Base-by-base conservation (phyloP, 2,888 invertebrate genomes). In the Agonopterix alstromeriana region DNA sequence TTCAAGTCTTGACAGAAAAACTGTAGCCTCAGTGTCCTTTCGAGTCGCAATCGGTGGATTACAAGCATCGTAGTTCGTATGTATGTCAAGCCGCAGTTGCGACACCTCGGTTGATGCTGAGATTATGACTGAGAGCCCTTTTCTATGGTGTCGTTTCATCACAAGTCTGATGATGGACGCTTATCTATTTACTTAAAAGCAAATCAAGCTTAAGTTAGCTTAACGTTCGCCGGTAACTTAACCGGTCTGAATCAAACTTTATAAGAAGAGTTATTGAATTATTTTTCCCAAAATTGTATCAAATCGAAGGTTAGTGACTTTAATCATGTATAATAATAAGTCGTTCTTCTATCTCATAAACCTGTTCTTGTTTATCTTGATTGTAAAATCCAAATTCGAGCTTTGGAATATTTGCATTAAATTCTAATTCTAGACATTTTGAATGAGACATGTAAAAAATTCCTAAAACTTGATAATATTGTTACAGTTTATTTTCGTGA, bases 31-130 rank as follows among this genome's bases (percentile, higher is more conserved):
- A 49, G 54, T 57, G 61, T 70, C 67, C 70, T 69, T 67, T 60
- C 57, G 65, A 57, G 63, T 65, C 56, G 57, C 52, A 54, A 60
- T 61, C 60, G 55, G 66, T 65, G 63, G 76, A 70, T 76, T 74
- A 76, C 70, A 62, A 60, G 64, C 58, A 61, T 52, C 59, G 60
- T 60, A 42, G 42, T 27, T 27, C 57, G 67, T 82, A 84, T 85
- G 82, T 86, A 63, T 86, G 86, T 84, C 86, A 86, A 82, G 81
- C 70, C 64, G 65, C 60, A 61, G 67, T 86, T 83, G 73, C 85
- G 68, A 77, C 73, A 80, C 63, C 48, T 61, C 58, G 52, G 57
- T 57, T 66, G 68, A 70, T 73, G 73, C 73, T 63, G 63, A 72
- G 76, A 73, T 76, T 71, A 74, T 69, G 61, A 65, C 70, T 66